phyloP scores from a whole-genome alignment of 1,140 invertebrate genomes.

The Lucilia cuprina region DNA sequence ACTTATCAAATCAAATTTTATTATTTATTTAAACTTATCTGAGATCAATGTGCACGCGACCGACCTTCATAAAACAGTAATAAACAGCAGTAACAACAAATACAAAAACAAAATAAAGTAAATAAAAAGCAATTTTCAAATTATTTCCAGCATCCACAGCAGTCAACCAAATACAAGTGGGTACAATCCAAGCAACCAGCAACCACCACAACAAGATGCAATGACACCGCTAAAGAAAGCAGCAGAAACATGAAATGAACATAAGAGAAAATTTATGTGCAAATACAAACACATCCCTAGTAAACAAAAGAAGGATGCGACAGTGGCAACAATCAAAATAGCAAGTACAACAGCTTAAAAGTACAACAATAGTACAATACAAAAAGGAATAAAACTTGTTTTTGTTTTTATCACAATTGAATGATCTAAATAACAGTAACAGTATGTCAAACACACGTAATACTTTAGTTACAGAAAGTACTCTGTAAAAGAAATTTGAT shows the following conservation, averaged over 20 bases:
- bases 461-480: background rate
- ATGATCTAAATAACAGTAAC: constrained; percentile 6
- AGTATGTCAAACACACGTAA: background rate
- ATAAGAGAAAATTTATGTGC: background rate
- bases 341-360: background rate
- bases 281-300: background rate
- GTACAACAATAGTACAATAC: background rate
- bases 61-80: constrained; percentile 54
- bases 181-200: background rate
- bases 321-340: background rate
- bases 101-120: background rate
- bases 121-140: constrained; percentile 52
- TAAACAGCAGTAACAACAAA: background rate
- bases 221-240: background rate
- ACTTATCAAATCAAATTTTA: background rate
- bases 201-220: background rate
- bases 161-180: background rate
- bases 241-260: background rate
- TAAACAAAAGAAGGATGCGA: background rate
- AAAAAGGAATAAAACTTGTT: background rate
- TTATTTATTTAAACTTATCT: constrained; percentile 15
- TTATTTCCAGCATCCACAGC: constrained; percentile 52
- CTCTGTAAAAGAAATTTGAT: background rate
- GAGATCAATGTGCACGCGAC: constrained; percentile 49
- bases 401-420: background rate